Base-by-base conservation (phyloP, 2,888 invertebrate species). In the Elysia crispata region DNA sequence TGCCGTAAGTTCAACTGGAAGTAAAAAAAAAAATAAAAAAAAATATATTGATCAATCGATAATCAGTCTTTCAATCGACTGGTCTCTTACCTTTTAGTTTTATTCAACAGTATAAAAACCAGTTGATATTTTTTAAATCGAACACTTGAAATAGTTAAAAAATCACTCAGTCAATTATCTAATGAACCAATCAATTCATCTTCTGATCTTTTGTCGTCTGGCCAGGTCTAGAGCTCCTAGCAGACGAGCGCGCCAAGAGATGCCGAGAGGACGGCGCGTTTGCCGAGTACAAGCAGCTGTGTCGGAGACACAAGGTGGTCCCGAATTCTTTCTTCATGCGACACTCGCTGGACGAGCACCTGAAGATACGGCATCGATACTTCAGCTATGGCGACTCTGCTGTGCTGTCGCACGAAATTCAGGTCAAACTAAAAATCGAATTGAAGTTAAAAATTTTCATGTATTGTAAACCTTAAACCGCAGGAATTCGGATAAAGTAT, bases 261-360 rank as follows among this genome's bases (percentile, higher is more conserved):
- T 81, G 86, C 11, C 80, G 83, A 23, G 83, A 85, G 28, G 85
- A 86, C 57, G 86, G 87, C 11, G 31, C 30, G 15, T 86, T 84
- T 73, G 85, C 86, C 0, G 88, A 87, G 49, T 87, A 88, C 80
- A 86, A 86, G 66, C 84, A 86, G 1, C 77, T 82, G n/a, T 88
- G 88, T 57, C 84, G 86, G 66, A 85, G 83, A 76, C 80, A 84
- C 54, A 78, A 83, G 76, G 82, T 85, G 15, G 83, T 85, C 30
- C 87, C 87, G 1, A 87, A 87, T 78, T 82, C 81, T 6, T 87
- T 83, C 72, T 86, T 88, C 54, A 76, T 88, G 31, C 85, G 87
- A 6, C 86, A 87, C 73, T 84, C 83, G 18, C 77, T 83, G n/a
- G 86, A 86, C n/a, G 88, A 88, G 20, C 82, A 85, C 1, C 76